Percentiles rank a stretch among this genome's conserved stretches.
Conservation (phyloP, 2,888 invertebrate species). For the Timandra comae region DNA sequence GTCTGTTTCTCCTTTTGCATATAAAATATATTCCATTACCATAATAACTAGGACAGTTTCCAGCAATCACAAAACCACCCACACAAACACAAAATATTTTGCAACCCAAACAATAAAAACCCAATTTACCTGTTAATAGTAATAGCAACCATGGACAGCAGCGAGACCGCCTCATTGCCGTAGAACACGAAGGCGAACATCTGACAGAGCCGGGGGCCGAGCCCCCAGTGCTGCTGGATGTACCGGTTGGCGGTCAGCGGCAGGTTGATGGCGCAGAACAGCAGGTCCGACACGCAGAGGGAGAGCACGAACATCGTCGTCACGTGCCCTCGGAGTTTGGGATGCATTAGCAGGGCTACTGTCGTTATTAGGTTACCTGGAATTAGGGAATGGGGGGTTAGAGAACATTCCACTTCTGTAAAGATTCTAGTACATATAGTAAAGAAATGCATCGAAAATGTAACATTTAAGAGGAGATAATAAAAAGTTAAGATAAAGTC, state of each 20-base stretch:
- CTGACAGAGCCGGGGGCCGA: constrained; percentile 86
- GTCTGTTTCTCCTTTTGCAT: no score
- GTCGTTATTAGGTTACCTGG: constrained; percentile 90
- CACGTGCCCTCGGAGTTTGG: constrained; percentile 87
- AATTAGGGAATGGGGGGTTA: no score
- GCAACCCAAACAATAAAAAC: no score
- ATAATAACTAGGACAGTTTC: no score
- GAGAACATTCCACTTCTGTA: no score
- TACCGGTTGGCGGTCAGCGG: constrained; percentile 90
- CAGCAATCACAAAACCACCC: no score
- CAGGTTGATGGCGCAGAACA: constrained; percentile 89
- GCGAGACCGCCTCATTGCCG: constrained; percentile 91
- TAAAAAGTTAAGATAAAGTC: no score
- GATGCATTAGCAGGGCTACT: constrained; percentile 85
- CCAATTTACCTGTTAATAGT: constrained; percentile 91
- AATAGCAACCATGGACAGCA: constrained; percentile 93
- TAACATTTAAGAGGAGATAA: no score
- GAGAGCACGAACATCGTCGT: constrained; percentile 93
- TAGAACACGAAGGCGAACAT: constrained; percentile 93
- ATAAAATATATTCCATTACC: no score
- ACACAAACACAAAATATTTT: no score
- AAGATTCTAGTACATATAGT: no score
- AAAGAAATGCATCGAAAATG: no score
- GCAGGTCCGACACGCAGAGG: constrained; percentile 88
- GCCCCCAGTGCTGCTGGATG: constrained; percentile 87